Base-by-base conservation (phyloP, 2,797 vertebrate species). In the Clarias laeviceps region DNA sequence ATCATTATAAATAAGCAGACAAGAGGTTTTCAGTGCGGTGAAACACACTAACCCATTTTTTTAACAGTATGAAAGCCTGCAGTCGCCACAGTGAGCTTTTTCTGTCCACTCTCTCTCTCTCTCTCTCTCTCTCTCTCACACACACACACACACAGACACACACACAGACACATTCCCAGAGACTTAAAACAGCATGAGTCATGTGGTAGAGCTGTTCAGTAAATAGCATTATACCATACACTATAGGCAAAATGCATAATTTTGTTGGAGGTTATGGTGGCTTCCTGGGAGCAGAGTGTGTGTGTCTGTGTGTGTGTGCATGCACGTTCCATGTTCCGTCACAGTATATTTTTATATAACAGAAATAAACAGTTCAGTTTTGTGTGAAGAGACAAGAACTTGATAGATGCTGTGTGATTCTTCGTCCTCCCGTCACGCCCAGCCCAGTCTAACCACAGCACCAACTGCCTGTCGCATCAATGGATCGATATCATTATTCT, bases 211-310 rank as follows among this genome's bases (percentile, higher is more conserved):
- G 74, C 78, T 74, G 73, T 72, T 85, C 54, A 80, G 73, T 84
- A 82, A 88, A 84, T 86, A 89, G 59, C 86, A 88, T 84, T 76
- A 83, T 82, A 82, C 59, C 54, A 84, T 61, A 72, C 62, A 66
- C 72, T 56, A 66, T 40, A 32, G 74, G 74, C 56, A 34, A 81
- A 62, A 57, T 29, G n/a, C 54, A 56, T 73, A 32, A 32, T 24
- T 59, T 65, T 37, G 37, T 27, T 27, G 0, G 11, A 40, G 64
- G 27, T 65, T 3, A 27, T 29, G 11, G n/a, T 65, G 24, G 64
- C 2, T 11, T 29, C 1, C 27, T 9, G 24, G 24, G n/a, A 27
- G n/a, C 3, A 27, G 9, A 29, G 62, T 65, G 62, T 65, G n/a
- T 27, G 3, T n/a, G 65, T 37, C 3, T 37, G 37, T 45, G 40